phyloP scores from a whole-genome alignment of 35 echinoderm and acorn worm genomes.

The Ptychodera flava region DNA sequence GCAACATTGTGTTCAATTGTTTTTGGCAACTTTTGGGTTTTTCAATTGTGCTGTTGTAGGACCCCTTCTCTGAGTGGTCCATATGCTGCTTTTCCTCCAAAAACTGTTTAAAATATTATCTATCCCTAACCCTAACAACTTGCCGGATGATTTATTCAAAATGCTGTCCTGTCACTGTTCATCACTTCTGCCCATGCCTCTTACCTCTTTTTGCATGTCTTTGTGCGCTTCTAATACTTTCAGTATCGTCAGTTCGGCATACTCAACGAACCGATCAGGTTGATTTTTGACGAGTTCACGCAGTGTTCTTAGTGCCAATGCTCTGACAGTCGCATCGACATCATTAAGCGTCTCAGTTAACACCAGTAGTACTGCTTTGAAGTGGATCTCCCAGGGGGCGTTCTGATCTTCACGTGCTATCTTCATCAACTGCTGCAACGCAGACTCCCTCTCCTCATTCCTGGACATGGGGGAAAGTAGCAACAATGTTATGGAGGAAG shows the following conservation, averaged over 20 bases:
- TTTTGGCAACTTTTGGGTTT: no score
- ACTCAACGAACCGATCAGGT: conserved; percentile 89
- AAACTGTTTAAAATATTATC: no score
- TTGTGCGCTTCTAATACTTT: conserved; percentile 96
- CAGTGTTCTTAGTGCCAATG: conserved; percentile 77
- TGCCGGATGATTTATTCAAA: no score
- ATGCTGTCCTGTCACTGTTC: no score
- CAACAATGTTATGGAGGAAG: no score
- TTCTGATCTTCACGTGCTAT: conserved; percentile 60
- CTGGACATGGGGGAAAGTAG: conserved; percentile 41
- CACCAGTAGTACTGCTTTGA: conserved; percentile 90
- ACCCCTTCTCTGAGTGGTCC: no score
- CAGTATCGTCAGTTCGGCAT: conserved; percentile 94
- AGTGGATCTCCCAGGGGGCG: conserved; percentile 86
- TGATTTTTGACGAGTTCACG: conserved; percentile 85
- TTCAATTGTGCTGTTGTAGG: no score
- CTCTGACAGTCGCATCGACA: conserved; percentile 88
- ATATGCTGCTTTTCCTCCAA: no score
- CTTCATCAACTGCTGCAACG: conserved; percentile 82
- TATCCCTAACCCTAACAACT: no score
- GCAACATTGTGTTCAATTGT: no score
- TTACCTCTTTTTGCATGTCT: conserved; percentile 78
- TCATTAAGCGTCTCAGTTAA: conserved; percentile 87
- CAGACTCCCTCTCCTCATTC: conserved; percentile 86
- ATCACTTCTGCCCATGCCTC: no score